Evolutionary conservation across 2,888 invertebrate species (phyloP).

Genomic region (Lasioglossum figueresi): DNA sequence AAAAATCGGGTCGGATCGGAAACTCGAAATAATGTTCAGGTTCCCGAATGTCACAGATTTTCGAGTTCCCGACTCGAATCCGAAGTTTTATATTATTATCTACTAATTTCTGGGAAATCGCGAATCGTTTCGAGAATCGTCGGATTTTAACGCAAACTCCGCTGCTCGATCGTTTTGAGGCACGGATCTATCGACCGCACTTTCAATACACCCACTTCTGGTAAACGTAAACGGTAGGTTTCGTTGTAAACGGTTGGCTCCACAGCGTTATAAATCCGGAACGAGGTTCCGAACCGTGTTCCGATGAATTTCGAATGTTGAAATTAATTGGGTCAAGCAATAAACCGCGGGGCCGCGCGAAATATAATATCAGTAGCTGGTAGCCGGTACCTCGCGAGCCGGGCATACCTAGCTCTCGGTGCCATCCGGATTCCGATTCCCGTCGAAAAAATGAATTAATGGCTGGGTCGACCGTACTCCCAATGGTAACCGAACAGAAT

Average conservation of each 20-base stretch:
- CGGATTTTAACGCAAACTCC: too few species aligned
- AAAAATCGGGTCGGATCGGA: too few species aligned
- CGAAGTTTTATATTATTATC: too few species aligned
- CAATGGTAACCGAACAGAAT: not conserved
- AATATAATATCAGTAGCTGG: constrained; percentile 42
- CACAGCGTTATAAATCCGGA: constrained; percentile 57
- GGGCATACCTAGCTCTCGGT: not conserved
- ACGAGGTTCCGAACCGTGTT: constrained; percentile 47
- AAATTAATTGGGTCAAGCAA: constrained; percentile 60
- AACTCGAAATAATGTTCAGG: too few species aligned
- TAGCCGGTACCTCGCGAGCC: constrained; percentile 4
- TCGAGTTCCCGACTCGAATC: too few species aligned
- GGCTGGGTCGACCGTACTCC: not conserved
- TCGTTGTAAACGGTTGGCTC: constrained; percentile 53
- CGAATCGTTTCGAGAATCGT: too few species aligned
- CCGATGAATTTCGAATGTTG: constrained; percentile 52
- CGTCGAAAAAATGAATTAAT: not conserved
- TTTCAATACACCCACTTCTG: not conserved
- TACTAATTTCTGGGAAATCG: not conserved
- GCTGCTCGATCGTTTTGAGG: not conserved
- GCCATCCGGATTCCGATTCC: not conserved
- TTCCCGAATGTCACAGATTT: too few species aligned
- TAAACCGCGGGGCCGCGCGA: constrained; percentile 43
- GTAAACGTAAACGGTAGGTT: constrained; percentile 17
- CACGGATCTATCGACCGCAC: not conserved